phyloP scores from a whole-genome alignment of 1,140 invertebrate species.

The Neomicropteryx cornuta region DNA sequence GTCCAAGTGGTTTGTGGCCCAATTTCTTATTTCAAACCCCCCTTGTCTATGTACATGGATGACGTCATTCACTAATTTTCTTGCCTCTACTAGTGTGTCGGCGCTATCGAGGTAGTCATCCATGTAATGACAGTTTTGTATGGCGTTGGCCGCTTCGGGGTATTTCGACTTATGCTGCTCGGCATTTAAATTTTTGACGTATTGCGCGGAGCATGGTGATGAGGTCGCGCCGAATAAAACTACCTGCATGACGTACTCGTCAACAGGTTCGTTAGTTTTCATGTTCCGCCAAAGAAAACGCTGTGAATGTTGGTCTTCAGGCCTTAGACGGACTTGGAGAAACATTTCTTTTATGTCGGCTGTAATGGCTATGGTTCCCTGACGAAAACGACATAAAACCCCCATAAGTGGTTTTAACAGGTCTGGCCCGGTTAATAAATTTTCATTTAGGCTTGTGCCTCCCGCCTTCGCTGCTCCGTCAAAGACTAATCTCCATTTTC shows the following conservation, averaged over 20 bases:
- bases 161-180: constrained; percentile 8
- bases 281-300: constrained; percentile 15
- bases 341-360: constrained; percentile 18
- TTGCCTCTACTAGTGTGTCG: constrained; percentile 12
- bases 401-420: constrained; percentile 6
- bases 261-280: not conserved
- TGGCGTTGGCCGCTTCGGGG: constrained; percentile 12
- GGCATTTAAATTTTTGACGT: constrained; percentile 15
- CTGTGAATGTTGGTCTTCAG: constrained; percentile 13
- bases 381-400: constrained; percentile 11
- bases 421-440: constrained; percentile 14
- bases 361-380: constrained; percentile 9
- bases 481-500: constrained; percentile 12
- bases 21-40: constrained; percentile 11
- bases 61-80: constrained; percentile 11
- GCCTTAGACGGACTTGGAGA: constrained; percentile 10
- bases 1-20: constrained; percentile 5
- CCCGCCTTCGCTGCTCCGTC: constrained; percentile 13
- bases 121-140: constrained; percentile 19
- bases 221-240: constrained; percentile 19
- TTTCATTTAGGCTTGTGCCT: constrained; percentile 11
- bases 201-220: constrained; percentile 13
- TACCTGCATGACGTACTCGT: constrained; percentile 9
- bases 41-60: constrained; percentile 11
- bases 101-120: constrained; percentile 19